Evolutionary conservation across 2,113 vertebrate genomes (phyloP).

Genomic region (Hydrochoerus hydrochaeris): DNA sequence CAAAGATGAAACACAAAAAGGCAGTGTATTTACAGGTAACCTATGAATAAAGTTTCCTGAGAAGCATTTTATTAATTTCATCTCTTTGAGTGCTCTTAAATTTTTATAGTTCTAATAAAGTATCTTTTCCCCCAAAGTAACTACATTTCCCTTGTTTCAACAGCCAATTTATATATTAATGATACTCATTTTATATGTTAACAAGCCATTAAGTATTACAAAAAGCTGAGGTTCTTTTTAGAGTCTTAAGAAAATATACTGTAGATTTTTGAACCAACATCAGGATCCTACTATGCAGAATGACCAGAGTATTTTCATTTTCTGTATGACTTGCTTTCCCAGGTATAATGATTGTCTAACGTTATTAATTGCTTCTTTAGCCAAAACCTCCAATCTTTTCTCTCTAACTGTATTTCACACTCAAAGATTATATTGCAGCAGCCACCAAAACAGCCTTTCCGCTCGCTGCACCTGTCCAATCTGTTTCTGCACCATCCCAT

Average conservation of each 20-base stretch:
- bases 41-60: neutral
- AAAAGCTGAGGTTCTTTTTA: slow-evolving; percentile 38
- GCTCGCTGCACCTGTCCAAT: neutral
- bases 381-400: neutral
- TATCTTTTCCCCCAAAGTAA: neutral
- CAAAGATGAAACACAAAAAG: neutral
- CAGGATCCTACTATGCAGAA: neutral
- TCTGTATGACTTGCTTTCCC: neutral
- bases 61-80: neutral
- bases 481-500: neutral
- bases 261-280: neutral
- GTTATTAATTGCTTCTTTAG: neutral
- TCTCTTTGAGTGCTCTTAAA: neutral
- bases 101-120: neutral
- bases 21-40: neutral
- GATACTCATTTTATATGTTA: slow-evolving; percentile 17
- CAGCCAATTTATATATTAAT: neutral
- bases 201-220: neutral
- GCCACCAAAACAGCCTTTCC: neutral
- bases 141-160: neutral
- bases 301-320: neutral
- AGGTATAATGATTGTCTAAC: neutral
- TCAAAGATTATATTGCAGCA: neutral
- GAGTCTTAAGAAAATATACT: slow-evolving; percentile 62
- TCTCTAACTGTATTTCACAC: neutral